Evolutionary conservation across 2,888 invertebrate genomes (phyloP), one percentile per base, ranked within the genome.

Genomic region (Rhagonycha fulva): DNA sequence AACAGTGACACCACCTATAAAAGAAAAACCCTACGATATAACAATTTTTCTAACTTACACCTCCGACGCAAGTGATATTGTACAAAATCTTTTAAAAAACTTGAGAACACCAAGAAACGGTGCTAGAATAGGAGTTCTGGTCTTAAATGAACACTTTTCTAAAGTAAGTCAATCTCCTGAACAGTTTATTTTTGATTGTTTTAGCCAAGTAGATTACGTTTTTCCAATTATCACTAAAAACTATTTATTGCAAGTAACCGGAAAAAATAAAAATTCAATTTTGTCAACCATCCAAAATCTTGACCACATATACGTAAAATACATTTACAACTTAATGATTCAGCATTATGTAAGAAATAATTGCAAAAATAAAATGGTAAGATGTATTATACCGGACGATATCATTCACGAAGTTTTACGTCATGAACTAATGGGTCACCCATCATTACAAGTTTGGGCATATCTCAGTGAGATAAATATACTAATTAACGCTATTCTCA

Each of bases 341-440:
- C 60, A 68, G 14, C 32, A 75, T 62, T 80, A 78, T 30, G 26
- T 76, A 14, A 30, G 24, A 47, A 73, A 76, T 28, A 74, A 74
- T 10, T 80, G 79, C 32, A 71, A 68, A 69, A 80, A 80, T 68
- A 71, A 62, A 11, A 80, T 71, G 70, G 75, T 79, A 10, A 69
- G 78, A 70, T 76, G 79, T 61, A 61, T 80, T 66, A 78, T 80
- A 62, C 80, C 80, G 28, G 76, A 80, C 23, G 76, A 76, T 30
- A 14, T 14, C 3, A 14, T 47, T n/a, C 14, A 11, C 12, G 14
- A 19, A 14, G 60, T 77, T 26, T 24, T 68, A 23, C 30, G 32
- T 30, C 70, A 72, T 66, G 19, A 28, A 14, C 62, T 69, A 26
- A 77, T 75, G 77, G 19, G 10, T 14, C 68, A 75, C 30, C 60